Evolutionary conservation across 2,888 invertebrate species (phyloP), one percentile per base, ranked within the genome.

Genomic region (Liodrosophila aerea): DNA sequence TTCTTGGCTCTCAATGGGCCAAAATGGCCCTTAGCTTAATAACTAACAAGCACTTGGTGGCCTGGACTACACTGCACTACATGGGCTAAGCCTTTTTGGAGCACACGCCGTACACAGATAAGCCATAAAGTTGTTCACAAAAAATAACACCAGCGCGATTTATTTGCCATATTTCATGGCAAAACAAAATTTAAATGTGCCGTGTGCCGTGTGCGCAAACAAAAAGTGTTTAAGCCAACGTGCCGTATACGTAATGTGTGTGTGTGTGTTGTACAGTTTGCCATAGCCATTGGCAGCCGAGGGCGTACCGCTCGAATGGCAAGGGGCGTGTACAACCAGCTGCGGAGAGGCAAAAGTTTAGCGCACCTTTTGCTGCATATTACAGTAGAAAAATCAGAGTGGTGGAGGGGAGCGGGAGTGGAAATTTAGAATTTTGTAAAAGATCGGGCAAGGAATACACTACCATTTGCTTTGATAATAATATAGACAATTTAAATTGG

Each of bases 151-250:
- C 73, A 57, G 39, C 76, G 81, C 78, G 78, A 80, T 80, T 80
- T 80, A 80, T 80, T 80, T 83, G 84, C 78, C 74, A 80, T 83
- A 80, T 80, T 83, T 80, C 77, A 80, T 74, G 74, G 77, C 59
- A 62, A 73, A 80, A 74, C 77, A 72, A 76, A 83, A 83, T 80
- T 80, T 80, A 80, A 80, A 80, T 83, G 83, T 66, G 60, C 76
- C 73, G 83, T 83, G 83, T 66, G 60, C 76, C 73, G 83, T 78
- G 57, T 66, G 67, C 72, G 68, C 64, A 80, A 80, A 80, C 84
- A 83, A 83, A 78, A 78, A 83, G 78, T 83, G 84, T 80, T 80
- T 74, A 76, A 74, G 81, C 74, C 81, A 74, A 57, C 60, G 54
- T 74, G 81, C 61, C 81, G 81, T 83, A 80, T 80, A 80, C 84